Base-by-base conservation (phyloP, 2,888 invertebrate genomes). In the Netelia melanura region DNA sequence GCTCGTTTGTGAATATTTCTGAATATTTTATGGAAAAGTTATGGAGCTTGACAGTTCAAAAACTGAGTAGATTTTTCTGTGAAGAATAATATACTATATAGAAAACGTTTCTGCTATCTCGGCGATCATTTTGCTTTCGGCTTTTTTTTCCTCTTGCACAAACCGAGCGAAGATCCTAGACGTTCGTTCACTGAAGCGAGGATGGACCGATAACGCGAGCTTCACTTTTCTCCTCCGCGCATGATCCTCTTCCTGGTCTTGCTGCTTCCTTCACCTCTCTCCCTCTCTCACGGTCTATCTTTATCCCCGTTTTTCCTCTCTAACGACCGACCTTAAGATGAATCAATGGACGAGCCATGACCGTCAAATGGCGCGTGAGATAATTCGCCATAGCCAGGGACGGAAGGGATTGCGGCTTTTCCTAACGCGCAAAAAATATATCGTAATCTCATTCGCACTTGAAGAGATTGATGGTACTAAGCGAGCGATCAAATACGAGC, bases 311-410 rank as follows among this genome's bases (percentile, higher is more conserved):
- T 67, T 80, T 44, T 76, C 11, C 62, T 84, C 71, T 84, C 88
- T 90, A 90, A 90, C 90, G 89, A 88, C 86, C 87, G 71, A 68
- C 81, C 74, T 56, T 81, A 80, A 58, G 52, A 67, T 77, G 67
- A 67, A 84, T 80, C 84, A 79, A 81, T 76, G 72, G 62, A 78
- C 62, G 25, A 72, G 70, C 84, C 74, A 54, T 81, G 81, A 67
- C 83, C 83, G 84, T 87, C 87, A 89, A 91, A 90, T 88, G 89
- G 88, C 80, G 86, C 87, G 86, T 83, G 76, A 82, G 75, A 82
- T 78, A 61, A 78, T 81, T 74, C 52, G 77, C 52, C 52, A 52
- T 17, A 38, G 68, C 38, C 30, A 25, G 10, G 21, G 44, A 48
- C 21, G 67, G 48, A 54, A 64, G 52, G 54, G 52, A 76, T 77